Base-by-base conservation (phyloP, 2,888 invertebrate genomes). In the Phyllotreta cruciferae region DNA sequence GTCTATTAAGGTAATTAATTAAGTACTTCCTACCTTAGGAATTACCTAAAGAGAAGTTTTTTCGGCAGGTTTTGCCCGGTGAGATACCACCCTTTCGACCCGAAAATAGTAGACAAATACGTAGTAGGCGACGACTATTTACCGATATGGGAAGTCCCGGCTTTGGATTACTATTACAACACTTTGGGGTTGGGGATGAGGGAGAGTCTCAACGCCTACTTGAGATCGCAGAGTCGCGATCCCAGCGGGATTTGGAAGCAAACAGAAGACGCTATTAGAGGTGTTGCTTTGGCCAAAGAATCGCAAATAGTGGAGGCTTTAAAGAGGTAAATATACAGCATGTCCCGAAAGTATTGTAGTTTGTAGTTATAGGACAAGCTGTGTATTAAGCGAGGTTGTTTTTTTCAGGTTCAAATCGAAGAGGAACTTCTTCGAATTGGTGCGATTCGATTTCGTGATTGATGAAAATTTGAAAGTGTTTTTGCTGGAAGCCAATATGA, bases 401-500 rank as follows among this genome's bases (percentile, higher is more conserved):
- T 54, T 55, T 74, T 75, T 50, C 62, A 81, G 81, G 66, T 82
- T 77, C 68, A 81, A 83, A 60, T 85, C 85, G 0, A 82, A 82
- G 45, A 81, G 85, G 11, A 91, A 91, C 73, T 98, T 96, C 80
- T 98, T 98, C 81, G 98, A 98, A 81, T 84, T 98, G 84, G 91
- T 96, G 82, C 87, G 98, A 36, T 94, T 98, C 77, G 98, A 98
- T 80, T 90, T 98, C 77, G 90, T 96, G 0, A 83, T 98, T 1
- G 96, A 98, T 78, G 91, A 94, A 70, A 83, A 94, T 57, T 79
- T 98, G 0, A 91, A 90, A 53, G 92, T 97, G 0, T 92, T 88
- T 75, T 83, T 96, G 5, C 90, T 98, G 87, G 98, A 98, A 83
- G 97, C 95, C 0, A 98, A 98, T 77, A 98, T 98, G 98, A 96